phyloP scores from a whole-genome alignment of 2,888 invertebrate species.

The Caenorhabditis sulstoni region DNA sequence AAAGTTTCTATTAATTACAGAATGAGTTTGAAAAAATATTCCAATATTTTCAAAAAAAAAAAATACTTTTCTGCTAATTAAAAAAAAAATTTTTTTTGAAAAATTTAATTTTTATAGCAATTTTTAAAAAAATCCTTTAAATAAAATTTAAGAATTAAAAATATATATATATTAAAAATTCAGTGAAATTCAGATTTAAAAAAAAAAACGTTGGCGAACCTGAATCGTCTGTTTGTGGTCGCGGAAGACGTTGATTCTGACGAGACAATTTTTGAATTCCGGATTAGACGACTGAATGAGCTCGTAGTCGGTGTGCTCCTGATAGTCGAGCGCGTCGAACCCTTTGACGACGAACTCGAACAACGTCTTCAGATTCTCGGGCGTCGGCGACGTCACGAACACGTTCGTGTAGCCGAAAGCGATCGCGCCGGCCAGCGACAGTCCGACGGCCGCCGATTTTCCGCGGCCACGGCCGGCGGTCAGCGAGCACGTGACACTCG shows the following conservation, averaged over 20 bases:
- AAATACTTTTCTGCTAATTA: too few relatives aligned
- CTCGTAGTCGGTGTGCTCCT: slow-evolving; percentile 96
- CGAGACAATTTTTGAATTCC: slow-evolving; percentile 95
- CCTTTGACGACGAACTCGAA: slow-evolving; percentile 97
- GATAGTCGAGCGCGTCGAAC: slow-evolving; percentile 91
- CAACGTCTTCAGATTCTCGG: slow-evolving; percentile 96
- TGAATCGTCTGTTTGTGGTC: slow-evolving; percentile 80
- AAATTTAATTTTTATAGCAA: too few relatives aligned
- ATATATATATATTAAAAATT: too few relatives aligned
- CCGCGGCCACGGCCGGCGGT: slow-evolving; percentile 96
- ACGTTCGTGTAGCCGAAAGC: slow-evolving; percentile 89
- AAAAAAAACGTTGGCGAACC: slow-evolving; percentile 56
- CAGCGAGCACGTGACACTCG: slow-evolving; percentile 92
- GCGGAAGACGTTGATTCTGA: slow-evolving; percentile 90
- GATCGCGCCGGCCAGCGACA: slow-evolving; percentile 87
- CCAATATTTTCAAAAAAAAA: too few relatives aligned
- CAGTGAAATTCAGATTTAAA: too few relatives aligned
- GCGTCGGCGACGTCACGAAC: slow-evolving; percentile 97
- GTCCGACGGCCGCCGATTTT: slow-evolving; percentile 94
- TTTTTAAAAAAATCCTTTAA: too few relatives aligned
- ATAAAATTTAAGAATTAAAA: too few relatives aligned
- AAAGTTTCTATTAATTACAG: too few relatives aligned
- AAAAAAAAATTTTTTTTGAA: too few relatives aligned
- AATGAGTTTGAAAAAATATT: too few relatives aligned
- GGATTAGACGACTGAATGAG: slow-evolving; percentile 94